These are phyloP conservation scores for Drosophila pectinifera DNA, from an alignment of 1,140 invertebrate genomes.

Conservation along the genomic window DNA sequence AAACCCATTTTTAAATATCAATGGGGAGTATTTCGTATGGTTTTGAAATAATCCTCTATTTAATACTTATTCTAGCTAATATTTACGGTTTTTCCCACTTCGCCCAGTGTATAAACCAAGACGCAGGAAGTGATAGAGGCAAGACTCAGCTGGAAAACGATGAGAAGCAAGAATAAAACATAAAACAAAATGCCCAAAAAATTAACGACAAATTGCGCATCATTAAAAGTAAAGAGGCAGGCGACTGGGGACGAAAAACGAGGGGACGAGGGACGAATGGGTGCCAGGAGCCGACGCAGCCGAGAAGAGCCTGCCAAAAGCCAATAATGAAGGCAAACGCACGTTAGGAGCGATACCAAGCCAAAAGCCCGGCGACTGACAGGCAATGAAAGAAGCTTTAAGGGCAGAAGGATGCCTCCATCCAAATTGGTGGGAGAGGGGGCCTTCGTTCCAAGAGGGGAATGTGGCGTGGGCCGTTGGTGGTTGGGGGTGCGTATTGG, in stretches of 20 bases:
- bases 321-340: constrained; percentile 50
- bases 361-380: constrained; percentile 31
- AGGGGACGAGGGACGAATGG: neutral
- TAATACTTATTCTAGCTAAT: too few species aligned
- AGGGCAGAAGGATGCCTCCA: constrained; percentile 7
- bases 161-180: constrained; percentile 65
- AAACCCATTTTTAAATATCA: too few species aligned
- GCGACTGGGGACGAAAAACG: neutral
- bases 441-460: too few species aligned
- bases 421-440: neutral
- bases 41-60: neutral
- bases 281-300: neutral
- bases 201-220: constrained; percentile 81
- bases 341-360: constrained; percentile 35
- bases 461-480: neutral
- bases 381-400: constrained; percentile 46
- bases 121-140: constrained; percentile 15
- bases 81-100: neutral
- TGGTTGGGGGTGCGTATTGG: neutral
- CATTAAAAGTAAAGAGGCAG: constrained; percentile 68
- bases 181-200: constrained; percentile 78
- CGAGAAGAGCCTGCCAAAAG: constrained; percentile 42
- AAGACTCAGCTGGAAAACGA: constrained; percentile 60
- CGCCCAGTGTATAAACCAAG: constrained; percentile 5
- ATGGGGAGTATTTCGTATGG: too few species aligned